Evolutionary conservation across 1,140 invertebrate genomes (phyloP), one percentile per base, ranked within the genome.

Genomic region (Apis cerana): DNA sequence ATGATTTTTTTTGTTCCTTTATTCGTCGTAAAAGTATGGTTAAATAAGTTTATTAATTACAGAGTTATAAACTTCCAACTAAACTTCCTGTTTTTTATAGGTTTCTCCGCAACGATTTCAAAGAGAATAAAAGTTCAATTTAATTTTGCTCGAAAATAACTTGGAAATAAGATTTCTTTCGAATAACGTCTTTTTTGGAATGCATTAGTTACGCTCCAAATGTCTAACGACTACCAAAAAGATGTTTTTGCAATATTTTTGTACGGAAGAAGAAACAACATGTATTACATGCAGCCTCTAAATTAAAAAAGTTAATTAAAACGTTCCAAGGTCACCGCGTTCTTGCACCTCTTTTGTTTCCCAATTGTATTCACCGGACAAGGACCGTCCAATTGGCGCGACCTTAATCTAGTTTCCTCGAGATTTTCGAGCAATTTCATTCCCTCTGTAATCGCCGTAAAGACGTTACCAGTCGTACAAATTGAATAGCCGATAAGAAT

Each of bases 271-370:
- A 13, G 23, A 52, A 52, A 69, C 58, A 75, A 23, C 17, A 50
- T 13, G 43, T 62, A 75, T 62, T 75, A 50, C 58, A 43, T 13
- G 58, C 8, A 54, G 15, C 19, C 13, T 43, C 15, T 33, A 50
- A 62, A 50, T 50, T 50, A 27, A 67, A 77, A 77, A 77, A 77
- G 62, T 77, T 77, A 77, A 77, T 67, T 77, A 67, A 77, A 67
- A 77, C 13, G 75, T 43, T 54, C 62, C 67, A 77, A 77, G 75
- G 75, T 77, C 62, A 56, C 62, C 21, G 52, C 62, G 61, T 67
- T 33, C 75, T 54, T 33, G 21, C 50, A 77, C 23, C 27, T 2
- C 54, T 27, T 27, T 77, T 54, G 23, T 54, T 54, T 19, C 48
- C 48, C 27, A 56, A 54, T 77, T 77, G 50, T 77, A 54, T 77